Evolutionary conservation across 2,888 invertebrate species (phyloP).

Genomic region (Girardia tigrina): DNA sequence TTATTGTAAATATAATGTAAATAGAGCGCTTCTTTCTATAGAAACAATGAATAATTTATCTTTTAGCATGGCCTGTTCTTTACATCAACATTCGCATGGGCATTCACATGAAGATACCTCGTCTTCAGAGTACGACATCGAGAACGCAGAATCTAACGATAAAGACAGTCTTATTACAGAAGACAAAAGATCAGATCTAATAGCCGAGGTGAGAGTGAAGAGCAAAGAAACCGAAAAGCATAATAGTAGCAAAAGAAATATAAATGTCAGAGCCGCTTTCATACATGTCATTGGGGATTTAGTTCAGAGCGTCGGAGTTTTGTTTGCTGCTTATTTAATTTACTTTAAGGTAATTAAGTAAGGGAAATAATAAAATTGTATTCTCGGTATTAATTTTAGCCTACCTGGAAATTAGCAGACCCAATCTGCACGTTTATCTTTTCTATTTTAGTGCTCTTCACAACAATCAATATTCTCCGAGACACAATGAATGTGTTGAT

Average conservation of each 20-base stretch:
- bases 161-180: slow-evolving; percentile 3
- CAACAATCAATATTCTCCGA: slow-evolving; percentile 62
- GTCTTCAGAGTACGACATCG: not conserved
- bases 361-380: no score
- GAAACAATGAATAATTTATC: no score
- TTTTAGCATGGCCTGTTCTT: slow-evolving; percentile 74
- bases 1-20: slow-evolving; percentile 83
- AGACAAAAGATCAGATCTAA: not conserved
- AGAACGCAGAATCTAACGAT: slow-evolving; percentile 38
- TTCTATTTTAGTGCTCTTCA: slow-evolving; percentile 64
- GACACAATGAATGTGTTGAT: slow-evolving; percentile 64
- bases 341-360: slow-evolving; percentile 63
- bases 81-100: slow-evolving; percentile 68
- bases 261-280: slow-evolving; percentile 76
- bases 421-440: slow-evolving; percentile 72
- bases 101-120: slow-evolving; percentile 47
- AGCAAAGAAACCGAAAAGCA: slow-evolving; percentile 28
- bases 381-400: slow-evolving; percentile 25
- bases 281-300: slow-evolving; percentile 92
- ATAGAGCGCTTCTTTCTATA: no score
- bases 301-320: slow-evolving; percentile 78
- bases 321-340: slow-evolving; percentile 75
- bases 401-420: slow-evolving; percentile 56
- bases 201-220: not conserved
- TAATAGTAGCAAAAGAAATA: slow-evolving; percentile 38